Evolutionary conservation across 1,140 invertebrate genomes (phyloP).

Genomic region (Globodera rostochiensis): DNA sequence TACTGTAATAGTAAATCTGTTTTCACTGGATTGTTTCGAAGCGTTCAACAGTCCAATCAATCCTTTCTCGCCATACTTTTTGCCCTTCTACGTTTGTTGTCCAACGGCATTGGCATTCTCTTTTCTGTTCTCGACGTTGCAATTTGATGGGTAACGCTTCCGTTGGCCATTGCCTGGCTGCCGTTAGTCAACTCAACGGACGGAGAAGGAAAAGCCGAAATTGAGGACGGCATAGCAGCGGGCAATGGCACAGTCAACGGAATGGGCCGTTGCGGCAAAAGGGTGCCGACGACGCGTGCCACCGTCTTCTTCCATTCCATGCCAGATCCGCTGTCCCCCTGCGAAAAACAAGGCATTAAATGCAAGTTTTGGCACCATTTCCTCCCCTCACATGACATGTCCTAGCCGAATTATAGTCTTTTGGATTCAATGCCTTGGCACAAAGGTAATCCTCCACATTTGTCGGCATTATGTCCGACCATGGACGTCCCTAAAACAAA

Average conservation of each 20-base stretch:
- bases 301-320: slow-evolving; percentile 16
- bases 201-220: background rate
- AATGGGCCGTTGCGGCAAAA: background rate
- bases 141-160: background rate
- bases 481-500: slow-evolving; percentile 25
- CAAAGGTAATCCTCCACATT: slow-evolving; percentile 47
- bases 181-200: background rate
- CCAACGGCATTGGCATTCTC: background rate
- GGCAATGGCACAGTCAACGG: background rate
- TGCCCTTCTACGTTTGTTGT: background rate
- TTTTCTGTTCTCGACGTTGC: background rate
- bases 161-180: background rate
- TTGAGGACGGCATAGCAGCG: background rate
- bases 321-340: slow-evolving; percentile 49
- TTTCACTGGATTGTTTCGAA: no score
- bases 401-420: slow-evolving; percentile 37
- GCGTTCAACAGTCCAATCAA: background rate
- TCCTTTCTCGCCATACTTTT: background rate
- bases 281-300: background rate
- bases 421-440: slow-evolving; percentile 47
- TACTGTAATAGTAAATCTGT: background rate
- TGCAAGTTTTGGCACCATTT: background rate
- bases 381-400: slow-evolving; percentile 47
- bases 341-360: background rate
- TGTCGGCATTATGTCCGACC: slow-evolving; percentile 41